A percentile compares a stretch with the other conserved stretches of the same genome.
phyloP scores from a whole-genome alignment of 2,113 vertebrate genomes.

The Calidris pygmaea region DNA sequence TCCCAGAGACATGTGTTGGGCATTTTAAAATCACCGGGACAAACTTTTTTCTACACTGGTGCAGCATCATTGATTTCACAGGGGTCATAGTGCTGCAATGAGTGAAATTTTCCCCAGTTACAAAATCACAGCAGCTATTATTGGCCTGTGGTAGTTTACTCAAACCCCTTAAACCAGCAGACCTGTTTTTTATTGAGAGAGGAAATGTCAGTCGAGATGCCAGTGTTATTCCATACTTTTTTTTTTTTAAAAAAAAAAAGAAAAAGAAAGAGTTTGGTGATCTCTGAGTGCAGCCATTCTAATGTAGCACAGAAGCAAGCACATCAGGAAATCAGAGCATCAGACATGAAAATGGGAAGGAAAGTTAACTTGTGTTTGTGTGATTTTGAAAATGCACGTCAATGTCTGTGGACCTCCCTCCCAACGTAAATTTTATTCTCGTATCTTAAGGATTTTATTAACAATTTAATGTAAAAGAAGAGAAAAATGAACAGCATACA shows the following conservation, averaged over 20 bases:
- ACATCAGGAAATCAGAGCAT: background rate
- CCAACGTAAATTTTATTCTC: background rate
- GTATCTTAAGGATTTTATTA: background rate
- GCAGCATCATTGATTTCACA: background rate
- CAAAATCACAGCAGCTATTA: background rate
- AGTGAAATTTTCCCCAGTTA: background rate
- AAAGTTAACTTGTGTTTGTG: background rate
- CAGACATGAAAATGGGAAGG: background rate
- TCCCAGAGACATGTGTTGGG: background rate
- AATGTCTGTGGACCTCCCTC: no score
- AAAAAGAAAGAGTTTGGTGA: background rate
- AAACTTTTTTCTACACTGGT: background rate
- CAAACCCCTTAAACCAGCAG: background rate
- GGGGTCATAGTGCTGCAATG: background rate
- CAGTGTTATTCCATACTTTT: background rate
- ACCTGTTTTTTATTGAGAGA: background rate
- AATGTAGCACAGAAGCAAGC: fast-evolving
- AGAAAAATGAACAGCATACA: background rate
- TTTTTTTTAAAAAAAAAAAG: background rate
- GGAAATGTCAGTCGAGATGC: background rate
- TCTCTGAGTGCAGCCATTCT: background rate
- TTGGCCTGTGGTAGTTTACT: background rate
- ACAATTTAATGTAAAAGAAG: background rate
- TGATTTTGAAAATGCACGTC: background rate
- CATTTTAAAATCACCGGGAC: background rate